phyloP scores from a whole-genome alignment of 2,888 invertebrate genomes.

The Leptinotarsa peninsularis region DNA sequence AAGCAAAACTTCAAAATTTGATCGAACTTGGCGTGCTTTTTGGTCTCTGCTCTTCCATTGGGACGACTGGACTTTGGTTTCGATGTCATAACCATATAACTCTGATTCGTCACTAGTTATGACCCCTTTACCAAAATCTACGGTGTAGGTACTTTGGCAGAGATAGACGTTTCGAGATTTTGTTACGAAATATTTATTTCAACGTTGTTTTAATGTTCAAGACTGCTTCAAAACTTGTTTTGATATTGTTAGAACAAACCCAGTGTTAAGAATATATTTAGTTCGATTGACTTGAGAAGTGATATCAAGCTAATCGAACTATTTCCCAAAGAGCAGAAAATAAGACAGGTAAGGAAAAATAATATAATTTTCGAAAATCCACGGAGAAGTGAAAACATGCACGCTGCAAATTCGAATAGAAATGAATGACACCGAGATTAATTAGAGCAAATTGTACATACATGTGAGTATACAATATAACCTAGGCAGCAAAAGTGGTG shows the following conservation, averaged over 20 bases:
- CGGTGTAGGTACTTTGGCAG: too few species aligned
- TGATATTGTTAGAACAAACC: conserved; percentile 23
- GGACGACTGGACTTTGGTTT: too few species aligned
- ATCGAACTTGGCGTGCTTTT: too few species aligned
- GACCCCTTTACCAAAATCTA: too few species aligned
- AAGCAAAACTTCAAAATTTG: too few species aligned
- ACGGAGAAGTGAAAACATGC: conserved; percentile 25
- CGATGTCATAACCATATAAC: too few species aligned
- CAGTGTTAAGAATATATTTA: conserved; percentile 27
- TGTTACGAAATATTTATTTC: not conserved
- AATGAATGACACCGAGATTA: conserved; percentile 56
- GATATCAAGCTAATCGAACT: not conserved
- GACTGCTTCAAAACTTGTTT: not conserved
- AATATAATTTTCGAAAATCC: not conserved
- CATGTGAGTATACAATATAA: conserved; percentile 53
- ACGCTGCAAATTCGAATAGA: conserved; percentile 25
- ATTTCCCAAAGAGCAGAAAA: conserved; percentile 22
- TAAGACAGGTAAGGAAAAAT: not conserved
- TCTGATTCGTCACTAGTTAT: too few species aligned
- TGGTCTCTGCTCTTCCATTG: too few species aligned
- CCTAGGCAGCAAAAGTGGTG: conserved; percentile 53
- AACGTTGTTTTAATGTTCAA: not conserved
- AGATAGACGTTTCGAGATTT: too few species aligned
- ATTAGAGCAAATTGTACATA: conserved; percentile 58
- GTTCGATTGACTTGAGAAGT: conserved; percentile 10